A percentile compares a stretch with the other conserved stretches of the same genome.
Evolutionary conservation across 2,113 vertebrate genomes (phyloP).

Genomic region (Actinemys pallida): DNA sequence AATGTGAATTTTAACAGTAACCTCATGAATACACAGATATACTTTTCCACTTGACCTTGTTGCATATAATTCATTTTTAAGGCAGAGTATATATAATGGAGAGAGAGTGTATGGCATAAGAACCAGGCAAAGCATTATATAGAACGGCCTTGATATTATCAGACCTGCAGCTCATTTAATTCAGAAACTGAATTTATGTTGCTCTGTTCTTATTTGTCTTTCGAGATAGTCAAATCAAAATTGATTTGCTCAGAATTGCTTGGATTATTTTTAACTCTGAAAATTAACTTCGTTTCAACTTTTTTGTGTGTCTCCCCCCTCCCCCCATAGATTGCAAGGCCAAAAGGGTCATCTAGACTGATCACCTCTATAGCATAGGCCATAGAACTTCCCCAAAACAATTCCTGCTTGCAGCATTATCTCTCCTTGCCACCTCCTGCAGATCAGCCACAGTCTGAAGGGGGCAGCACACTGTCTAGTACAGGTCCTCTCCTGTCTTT

Average conservation of each 20-base stretch:
- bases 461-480: background rate
- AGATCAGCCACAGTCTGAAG: background rate
- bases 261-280: background rate
- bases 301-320: background rate
- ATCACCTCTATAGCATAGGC: background rate
- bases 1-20: background rate
- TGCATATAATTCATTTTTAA: background rate
- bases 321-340: background rate
- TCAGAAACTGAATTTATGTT: background rate
- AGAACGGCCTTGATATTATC: fast-evolving
- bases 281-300: background rate
- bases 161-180: background rate
- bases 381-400: background rate
- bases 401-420: background rate
- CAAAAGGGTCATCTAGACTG: background rate
- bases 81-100: background rate
- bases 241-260: background rate
- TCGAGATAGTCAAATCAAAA: background rate
- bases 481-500: background rate
- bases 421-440: background rate
- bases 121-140: background rate
- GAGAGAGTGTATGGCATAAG: background rate
- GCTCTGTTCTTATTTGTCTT: background rate
- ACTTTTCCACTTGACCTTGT: background rate
- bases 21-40: background rate